Evolutionary conservation across 2,113 vertebrate species (phyloP), one percentile per base, ranked within the genome.

Genomic region (Chascanopsetta lugubris): DNA sequence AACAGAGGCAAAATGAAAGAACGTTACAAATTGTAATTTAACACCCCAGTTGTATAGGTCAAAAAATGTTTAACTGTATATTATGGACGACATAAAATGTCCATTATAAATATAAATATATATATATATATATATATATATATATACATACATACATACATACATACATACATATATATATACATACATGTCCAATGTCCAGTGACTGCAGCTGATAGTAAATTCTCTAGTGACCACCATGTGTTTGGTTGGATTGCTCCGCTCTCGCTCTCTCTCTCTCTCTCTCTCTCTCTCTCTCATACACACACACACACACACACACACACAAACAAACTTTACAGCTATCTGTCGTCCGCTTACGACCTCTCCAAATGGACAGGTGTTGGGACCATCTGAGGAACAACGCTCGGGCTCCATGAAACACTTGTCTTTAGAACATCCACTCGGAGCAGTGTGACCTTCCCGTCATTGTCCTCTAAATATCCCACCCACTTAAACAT

Each of bases 281-380:
- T n/a, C n/a, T n/a, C n/a, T n/a, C n/a, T n/a, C n/a, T n/a, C n/a
- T n/a, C n/a, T n/a, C n/a, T n/a, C n/a, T n/a, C n/a, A n/a, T n/a
- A n/a, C n/a, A n/a, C n/a, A n/a, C 62, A 30, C 4, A 50, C 65
- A 59, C 20, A 54, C 51, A 34, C 30, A 50, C 48, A 29, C 48
- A 32, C 26, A 53, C 49, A 30, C 54, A 53, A 40, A 18, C 34
- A 42, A 56, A 54, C 5, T 75, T 80, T 62, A 62, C 61, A 49
- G 34, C 54, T 63, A 18, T 57, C 25, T n/a, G n/a, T n/a, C n/a
- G n/a, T n/a, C 49, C n/a, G 72, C 60, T 61, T 24, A 38, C 30
- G 20, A 24, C 32, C 54, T 56, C 27, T 63, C 69, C 90, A 88
- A 87, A 85, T 85, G 88, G 72, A 55, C 56, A 79, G 76, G 84